Conservation (phyloP, 2,888 invertebrate species). For the Synergus laeviventris region DNA sequence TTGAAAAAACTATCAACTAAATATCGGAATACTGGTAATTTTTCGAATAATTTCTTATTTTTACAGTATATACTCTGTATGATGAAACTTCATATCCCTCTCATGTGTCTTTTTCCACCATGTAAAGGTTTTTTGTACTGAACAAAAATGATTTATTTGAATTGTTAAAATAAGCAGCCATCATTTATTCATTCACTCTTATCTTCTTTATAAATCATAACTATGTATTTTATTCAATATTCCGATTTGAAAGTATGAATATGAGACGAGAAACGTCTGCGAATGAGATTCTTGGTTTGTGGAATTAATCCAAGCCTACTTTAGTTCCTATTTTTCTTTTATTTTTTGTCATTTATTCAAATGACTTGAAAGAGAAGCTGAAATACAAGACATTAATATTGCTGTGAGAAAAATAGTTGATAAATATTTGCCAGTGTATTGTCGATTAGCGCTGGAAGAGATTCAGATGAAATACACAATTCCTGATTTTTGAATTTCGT, state of each 20-base stretch:
- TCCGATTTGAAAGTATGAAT: neutral
- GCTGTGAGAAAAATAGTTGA: too few relatives aligned
- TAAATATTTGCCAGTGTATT: neutral
- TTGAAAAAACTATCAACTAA: neutral
- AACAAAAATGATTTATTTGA: conserved; percentile 7
- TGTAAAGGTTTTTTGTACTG: conserved; percentile 28
- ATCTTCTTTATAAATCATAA: neutral
- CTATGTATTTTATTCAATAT: neutral
- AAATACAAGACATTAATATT: neutral
- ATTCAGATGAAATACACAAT: conserved; percentile 4
- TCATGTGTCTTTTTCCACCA: neutral
- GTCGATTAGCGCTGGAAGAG: conserved; percentile 5
- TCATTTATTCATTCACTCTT: too few relatives aligned
- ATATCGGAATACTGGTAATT: neutral
- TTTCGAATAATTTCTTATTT: neutral
- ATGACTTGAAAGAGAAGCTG: neutral
- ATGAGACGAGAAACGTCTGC: conserved; percentile 9
- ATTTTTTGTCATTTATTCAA: neutral
- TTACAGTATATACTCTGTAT: neutral
- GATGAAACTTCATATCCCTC: neutral
- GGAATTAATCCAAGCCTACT: neutral
- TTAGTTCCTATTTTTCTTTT: neutral
- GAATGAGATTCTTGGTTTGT: conserved; percentile 32
- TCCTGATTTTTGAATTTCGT: conserved; percentile 53
- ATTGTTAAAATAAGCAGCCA: neutral